phyloP scores from a whole-genome alignment of 2,113 vertebrate genomes.

The Halichoerus grypus region DNA sequence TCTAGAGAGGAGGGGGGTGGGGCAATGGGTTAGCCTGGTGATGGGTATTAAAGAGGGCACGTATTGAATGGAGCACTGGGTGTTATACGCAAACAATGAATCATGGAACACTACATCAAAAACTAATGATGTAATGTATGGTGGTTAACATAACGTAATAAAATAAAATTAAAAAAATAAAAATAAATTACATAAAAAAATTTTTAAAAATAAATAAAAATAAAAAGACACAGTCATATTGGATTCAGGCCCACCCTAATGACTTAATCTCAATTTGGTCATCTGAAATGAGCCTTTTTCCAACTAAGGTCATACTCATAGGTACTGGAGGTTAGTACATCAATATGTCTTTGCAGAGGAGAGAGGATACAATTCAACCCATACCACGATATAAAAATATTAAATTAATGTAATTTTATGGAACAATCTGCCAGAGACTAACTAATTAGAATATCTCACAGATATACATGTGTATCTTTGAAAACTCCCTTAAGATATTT shows the following conservation, averaged over 20 bases:
- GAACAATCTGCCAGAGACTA: background rate
- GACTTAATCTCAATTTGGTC: background rate
- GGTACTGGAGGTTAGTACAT: background rate
- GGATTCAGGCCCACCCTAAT: background rate
- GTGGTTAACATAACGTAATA: no score
- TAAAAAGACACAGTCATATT: background rate
- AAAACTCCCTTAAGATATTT: background rate
- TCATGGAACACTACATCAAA: no score
- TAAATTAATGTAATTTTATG: background rate
- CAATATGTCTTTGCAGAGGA: background rate
- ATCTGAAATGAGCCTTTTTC: background rate
- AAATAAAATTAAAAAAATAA: no score
- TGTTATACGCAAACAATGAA: no score
- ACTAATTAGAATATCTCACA: background rate
- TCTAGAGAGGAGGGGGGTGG: no score
- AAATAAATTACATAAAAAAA: no score
- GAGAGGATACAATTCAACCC: background rate
- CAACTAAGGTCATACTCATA: background rate
- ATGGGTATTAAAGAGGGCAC: no score
- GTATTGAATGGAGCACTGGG: no score
- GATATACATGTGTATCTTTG: background rate
- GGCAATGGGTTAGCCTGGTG: no score
- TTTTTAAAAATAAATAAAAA: no score
- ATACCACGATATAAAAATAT: background rate
- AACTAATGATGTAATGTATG: no score